phyloP scores from a whole-genome alignment of 1,140 invertebrate genomes.

The Hesperophylax magnus region DNA sequence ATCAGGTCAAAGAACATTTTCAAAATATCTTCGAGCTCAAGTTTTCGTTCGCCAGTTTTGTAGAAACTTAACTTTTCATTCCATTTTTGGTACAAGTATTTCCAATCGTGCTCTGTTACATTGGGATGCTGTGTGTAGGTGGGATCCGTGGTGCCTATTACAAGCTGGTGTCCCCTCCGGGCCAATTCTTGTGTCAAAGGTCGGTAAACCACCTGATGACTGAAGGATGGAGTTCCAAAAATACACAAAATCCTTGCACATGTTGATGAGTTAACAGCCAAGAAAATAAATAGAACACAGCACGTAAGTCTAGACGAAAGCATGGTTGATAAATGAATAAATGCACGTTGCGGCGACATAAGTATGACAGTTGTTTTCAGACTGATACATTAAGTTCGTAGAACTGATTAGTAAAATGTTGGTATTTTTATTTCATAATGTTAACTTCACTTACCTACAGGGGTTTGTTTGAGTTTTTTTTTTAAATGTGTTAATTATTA shows the following conservation, averaged over 20 bases:
- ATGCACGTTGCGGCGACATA: no score
- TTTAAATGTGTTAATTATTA: no score
- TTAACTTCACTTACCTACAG: no score
- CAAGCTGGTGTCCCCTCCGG: conserved; percentile 57
- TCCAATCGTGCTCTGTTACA: conserved; percentile 61
- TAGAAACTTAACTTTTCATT: conserved; percentile 42
- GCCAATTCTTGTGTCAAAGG: conserved; percentile 56
- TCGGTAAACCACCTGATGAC: conserved; percentile 39
- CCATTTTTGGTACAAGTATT: conserved; percentile 58
- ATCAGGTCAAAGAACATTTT: background rate
- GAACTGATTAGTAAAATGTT: no score
- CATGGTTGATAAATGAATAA: no score
- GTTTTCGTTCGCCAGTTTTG: conserved; percentile 55
- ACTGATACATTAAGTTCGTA: no score
- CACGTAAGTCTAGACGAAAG: no score
- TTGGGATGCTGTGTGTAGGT: conserved; percentile 55
- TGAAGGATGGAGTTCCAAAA: conserved; percentile 27
- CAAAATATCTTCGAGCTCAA: conserved; percentile 27
- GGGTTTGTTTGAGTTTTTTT: no score
- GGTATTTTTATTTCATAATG: no score
- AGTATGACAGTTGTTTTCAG: no score
- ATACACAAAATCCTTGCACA: conserved; percentile 42
- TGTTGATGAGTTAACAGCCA: no score
- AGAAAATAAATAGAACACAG: no score
- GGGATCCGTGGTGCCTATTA: conserved; percentile 61